Evolutionary conservation across 1,140 invertebrate genomes (phyloP).

Genomic region (Cataglyphis hispanica): DNA sequence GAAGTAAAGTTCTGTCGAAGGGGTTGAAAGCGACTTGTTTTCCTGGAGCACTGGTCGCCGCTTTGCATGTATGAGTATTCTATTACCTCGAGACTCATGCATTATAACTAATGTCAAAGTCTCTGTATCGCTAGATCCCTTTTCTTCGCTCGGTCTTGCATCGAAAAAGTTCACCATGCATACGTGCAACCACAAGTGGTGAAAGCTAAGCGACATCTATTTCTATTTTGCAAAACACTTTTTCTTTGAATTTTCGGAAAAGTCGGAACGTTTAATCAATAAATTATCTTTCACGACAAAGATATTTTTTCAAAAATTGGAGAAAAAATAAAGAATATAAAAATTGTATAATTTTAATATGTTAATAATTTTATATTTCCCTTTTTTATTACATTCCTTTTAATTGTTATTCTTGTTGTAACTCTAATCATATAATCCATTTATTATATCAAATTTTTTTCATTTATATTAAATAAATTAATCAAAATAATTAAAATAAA

Average conservation of each 20-base stretch:
- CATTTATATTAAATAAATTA: too few relatives aligned
- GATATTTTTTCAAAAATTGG: neutral
- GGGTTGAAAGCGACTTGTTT: constrained; percentile 46
- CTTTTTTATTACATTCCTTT: too few relatives aligned
- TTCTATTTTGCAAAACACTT: neutral
- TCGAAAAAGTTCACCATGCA: constrained; percentile 26
- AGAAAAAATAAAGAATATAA: neutral
- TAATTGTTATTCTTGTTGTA: too few relatives aligned
- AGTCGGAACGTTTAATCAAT: neutral
- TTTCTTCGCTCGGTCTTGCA: constrained; percentile 50
- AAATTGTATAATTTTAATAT: constrained; percentile 12
- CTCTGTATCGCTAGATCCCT: constrained; percentile 1
- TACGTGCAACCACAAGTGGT: neutral
- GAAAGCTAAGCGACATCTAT: constrained; percentile 24
- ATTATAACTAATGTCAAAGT: constrained; percentile 44
- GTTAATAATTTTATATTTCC: too few relatives aligned
- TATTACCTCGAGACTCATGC: constrained; percentile 58
- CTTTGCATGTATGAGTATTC: constrained; percentile 56
- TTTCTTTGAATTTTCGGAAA: neutral
- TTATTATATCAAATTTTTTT: too few relatives aligned
- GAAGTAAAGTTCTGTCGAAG: constrained; percentile 54
- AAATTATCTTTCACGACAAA: neutral
- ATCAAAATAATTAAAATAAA: too few relatives aligned
- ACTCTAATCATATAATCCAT: too few relatives aligned
- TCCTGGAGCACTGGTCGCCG: constrained; percentile 31